These are phyloP conservation scores for Cecropterus lyciades DNA, from an alignment of 1,140 invertebrate species.

Conservation along the genomic window DNA sequence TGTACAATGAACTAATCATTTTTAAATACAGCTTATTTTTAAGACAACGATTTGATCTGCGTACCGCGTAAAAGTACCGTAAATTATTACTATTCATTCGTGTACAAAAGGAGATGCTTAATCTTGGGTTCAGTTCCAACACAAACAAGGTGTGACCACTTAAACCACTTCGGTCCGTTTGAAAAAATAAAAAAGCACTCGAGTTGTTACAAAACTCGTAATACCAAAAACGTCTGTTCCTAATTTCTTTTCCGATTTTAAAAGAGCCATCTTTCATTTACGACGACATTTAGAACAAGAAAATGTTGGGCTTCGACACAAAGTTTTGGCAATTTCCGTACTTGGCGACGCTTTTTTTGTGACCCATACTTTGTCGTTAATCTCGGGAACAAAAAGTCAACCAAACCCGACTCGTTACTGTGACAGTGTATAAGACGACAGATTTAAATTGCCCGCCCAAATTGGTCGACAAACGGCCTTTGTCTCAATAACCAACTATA, in stretches of 20 bases:
- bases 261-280: constrained; percentile 82
- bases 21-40: too few species aligned
- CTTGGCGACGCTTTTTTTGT: constrained; percentile 74
- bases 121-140: not conserved
- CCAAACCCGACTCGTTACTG: constrained; percentile 65
- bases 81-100: too few species aligned
- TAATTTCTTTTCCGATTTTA: constrained; percentile 81
- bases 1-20: too few species aligned
- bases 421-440: constrained; percentile 67
- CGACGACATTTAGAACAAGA: constrained; percentile 79
- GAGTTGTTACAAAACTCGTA: constrained; percentile 72
- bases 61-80: too few species aligned
- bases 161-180: constrained; percentile 38
- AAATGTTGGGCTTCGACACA: constrained; percentile 77
- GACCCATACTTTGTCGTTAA: constrained; percentile 78
- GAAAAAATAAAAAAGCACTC: constrained; percentile 53
- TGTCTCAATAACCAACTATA: not conserved
- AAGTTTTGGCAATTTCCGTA: constrained; percentile 81
- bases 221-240: constrained; percentile 78
- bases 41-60: too few species aligned
- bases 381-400: constrained; percentile 78
- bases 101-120: too few species aligned
- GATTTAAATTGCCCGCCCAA: constrained; percentile 68
- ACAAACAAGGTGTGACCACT: constrained; percentile 35
- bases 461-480: constrained; percentile 48